Percentiles rank a stretch among this genome's conserved stretches.
Evolutionary conservation across 2,888 invertebrate genomes (phyloP).

Genomic region (Cosmopolites sordidus): DNA sequence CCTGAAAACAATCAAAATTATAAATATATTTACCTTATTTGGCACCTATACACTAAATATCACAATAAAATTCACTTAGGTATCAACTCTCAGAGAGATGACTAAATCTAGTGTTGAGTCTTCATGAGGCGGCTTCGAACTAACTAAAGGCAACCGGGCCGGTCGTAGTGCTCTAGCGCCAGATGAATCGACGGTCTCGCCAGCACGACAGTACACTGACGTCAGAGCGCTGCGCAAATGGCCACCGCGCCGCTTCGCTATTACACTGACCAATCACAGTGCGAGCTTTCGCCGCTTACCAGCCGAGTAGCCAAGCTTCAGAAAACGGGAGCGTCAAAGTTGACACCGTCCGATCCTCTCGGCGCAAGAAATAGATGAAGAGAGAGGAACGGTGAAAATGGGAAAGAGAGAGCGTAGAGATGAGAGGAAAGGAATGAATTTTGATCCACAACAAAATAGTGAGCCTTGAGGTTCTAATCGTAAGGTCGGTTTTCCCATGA

Average conservation of each 20-base stretch:
- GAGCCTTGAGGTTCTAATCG: conserved; percentile 50
- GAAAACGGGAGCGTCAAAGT: conserved; percentile 38
- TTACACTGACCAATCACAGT: conserved; percentile 35
- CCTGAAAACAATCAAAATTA: conserved; percentile 3
- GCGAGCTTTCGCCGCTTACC: conserved; percentile 39
- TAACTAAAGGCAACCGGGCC: conserved; percentile 34
- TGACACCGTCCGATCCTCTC: conserved; percentile 35
- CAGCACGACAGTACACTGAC: conserved; percentile 32
- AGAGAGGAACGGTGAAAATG: conserved; percentile 51
- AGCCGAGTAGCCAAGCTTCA: conserved; percentile 38
- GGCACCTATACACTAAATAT: conserved; percentile 50
- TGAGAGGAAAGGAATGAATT: conserved; percentile 50
- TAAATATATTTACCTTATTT: conserved; percentile 47
- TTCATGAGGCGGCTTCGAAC: conserved; percentile 45
- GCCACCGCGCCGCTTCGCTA: conserved; percentile 34
- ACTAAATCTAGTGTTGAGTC: conserved; percentile 42
- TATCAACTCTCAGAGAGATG: conserved; percentile 42
- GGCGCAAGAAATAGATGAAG: conserved; percentile 48
- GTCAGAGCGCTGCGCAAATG: conserved; percentile 39
- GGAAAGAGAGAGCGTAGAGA: conserved; percentile 48
- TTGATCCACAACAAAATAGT: conserved; percentile 53
- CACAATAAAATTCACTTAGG: conserved; percentile 49
- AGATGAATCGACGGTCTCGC: conserved; percentile 12
- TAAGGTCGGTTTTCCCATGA: conserved; percentile 50
- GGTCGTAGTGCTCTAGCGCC: conserved; percentile 23